Conservation (phyloP, 2,888 invertebrate species). For the Cephus runcator region DNA sequence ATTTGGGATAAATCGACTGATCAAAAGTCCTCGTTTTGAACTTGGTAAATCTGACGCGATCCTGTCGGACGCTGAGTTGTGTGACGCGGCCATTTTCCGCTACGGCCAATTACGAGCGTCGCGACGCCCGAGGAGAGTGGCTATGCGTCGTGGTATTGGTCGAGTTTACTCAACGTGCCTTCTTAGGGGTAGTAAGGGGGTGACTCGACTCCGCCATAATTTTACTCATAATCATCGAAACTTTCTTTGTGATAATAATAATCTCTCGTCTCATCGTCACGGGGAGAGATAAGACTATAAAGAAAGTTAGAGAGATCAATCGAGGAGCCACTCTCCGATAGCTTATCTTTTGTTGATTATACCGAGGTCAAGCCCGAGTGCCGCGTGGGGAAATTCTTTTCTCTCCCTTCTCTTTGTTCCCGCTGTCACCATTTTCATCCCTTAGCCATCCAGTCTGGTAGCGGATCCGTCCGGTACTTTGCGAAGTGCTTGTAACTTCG, state of each 20-base stretch:
- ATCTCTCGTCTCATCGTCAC: neutral
- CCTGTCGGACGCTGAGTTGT: constrained; percentile 22
- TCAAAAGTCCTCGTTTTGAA: neutral
- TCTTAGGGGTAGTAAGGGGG: neutral
- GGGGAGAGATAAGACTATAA: neutral
- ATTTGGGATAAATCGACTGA: neutral
- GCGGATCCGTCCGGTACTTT: constrained; percentile 22
- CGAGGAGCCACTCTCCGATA: neutral
- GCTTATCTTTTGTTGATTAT: neutral
- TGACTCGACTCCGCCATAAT: neutral
- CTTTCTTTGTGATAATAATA: neutral
- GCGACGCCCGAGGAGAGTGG: constrained; percentile 12
- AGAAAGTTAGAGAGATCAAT: neutral
- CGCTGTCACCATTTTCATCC: neutral
- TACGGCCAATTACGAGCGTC: constrained; percentile 37
- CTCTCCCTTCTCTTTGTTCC: neutral
- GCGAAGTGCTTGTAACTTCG: constrained; percentile 37
- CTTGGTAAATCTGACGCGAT: neutral
- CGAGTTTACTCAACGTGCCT: neutral
- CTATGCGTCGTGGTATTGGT: neutral
- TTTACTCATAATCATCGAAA: neutral
- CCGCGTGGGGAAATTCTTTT: no score
- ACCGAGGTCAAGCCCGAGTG: neutral
- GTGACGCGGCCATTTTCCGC: constrained; percentile 54
- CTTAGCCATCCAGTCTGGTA: neutral